Evolutionary conservation across 2,113 vertebrate genomes (phyloP).

Genomic region (Todiramphus chloris): DNA sequence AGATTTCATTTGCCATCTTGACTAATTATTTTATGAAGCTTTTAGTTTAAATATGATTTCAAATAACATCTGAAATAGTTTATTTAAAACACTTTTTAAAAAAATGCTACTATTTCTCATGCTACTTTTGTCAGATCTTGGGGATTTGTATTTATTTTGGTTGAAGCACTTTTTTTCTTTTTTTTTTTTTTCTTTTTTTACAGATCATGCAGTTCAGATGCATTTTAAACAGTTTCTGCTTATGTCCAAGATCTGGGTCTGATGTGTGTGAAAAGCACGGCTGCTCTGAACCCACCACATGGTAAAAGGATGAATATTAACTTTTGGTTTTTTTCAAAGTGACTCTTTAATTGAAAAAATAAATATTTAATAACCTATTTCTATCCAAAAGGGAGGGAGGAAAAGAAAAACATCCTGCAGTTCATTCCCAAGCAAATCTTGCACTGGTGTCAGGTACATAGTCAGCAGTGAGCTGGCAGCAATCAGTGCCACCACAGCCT

Average conservation of each 20-base stretch:
- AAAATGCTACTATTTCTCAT: background rate
- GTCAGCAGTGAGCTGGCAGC: background rate
- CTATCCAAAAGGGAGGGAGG: background rate
- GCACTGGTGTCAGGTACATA: background rate
- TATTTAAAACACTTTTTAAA: background rate
- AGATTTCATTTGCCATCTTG: background rate
- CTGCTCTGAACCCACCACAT: background rate
- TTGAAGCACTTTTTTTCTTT: background rate
- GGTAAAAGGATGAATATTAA: conserved; percentile 43
- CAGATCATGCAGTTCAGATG: background rate
- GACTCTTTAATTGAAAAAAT: conserved; percentile 56
- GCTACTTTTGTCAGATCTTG: background rate
- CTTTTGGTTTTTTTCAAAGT: conserved; percentile 33
- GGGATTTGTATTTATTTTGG: background rate
- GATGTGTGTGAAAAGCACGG: background rate
- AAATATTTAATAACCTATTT: conserved; percentile 59
- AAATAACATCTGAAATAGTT: background rate
- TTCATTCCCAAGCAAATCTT: conserved; percentile 10
- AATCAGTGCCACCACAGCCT: background rate
- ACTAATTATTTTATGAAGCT: background rate
- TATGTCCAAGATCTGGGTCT: background rate
- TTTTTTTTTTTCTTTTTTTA: rapidly evolving
- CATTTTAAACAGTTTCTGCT: background rate
- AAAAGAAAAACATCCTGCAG: background rate
- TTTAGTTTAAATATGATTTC: background rate